Evolutionary conservation across 2,113 vertebrate species (phyloP).

Genomic region (Porphyrio hochstetteri): DNA sequence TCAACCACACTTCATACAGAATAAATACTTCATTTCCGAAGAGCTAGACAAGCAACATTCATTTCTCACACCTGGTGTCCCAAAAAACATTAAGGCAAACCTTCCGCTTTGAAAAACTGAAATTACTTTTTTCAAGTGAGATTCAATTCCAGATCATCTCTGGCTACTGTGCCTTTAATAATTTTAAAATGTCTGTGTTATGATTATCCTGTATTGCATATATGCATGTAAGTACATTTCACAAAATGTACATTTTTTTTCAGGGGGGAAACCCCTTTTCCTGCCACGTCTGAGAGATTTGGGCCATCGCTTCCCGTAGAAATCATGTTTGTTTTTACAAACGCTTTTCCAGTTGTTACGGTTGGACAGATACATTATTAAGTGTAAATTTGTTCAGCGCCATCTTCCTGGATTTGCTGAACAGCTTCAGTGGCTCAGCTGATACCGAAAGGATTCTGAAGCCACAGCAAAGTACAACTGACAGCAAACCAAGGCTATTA

Average conservation of each 20-base stretch:
- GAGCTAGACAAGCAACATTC: neutral
- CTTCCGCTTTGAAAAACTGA: neutral
- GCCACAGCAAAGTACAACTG: neutral
- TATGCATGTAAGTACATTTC: neutral
- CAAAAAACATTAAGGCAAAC: neutral
- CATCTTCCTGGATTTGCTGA: neutral
- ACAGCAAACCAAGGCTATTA: neutral
- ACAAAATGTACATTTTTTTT: neutral
- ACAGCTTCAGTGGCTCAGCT: neutral
- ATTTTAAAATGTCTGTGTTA: neutral
- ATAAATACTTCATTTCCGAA: neutral
- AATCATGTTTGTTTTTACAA: neutral
- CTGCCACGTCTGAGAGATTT: neutral
- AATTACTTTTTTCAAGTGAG: neutral
- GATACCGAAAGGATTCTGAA: neutral
- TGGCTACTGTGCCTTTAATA: neutral
- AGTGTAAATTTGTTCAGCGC: neutral
- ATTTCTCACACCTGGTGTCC: neutral
- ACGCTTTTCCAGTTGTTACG: neutral
- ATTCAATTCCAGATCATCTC: neutral
- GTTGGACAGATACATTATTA: neutral
- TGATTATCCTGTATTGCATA: neutral
- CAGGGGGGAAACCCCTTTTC: neutral
- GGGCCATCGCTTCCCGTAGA: neutral
- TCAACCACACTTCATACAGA: neutral